These are phyloP conservation scores for Emmelina monodactyla DNA, from an alignment of 2,888 invertebrate genomes.

Conservation along the genomic window DNA sequence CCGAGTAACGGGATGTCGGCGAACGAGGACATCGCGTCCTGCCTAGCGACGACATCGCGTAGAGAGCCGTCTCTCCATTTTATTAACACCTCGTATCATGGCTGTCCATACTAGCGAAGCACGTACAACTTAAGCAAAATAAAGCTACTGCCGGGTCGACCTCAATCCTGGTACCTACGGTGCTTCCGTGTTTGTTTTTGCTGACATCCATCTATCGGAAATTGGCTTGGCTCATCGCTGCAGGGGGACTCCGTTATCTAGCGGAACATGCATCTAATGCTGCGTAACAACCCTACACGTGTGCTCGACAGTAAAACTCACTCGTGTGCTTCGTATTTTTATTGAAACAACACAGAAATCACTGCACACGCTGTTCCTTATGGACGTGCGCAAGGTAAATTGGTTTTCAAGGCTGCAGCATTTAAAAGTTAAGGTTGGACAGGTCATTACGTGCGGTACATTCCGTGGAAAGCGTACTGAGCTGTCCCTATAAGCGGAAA, in stretches of 20 bases:
- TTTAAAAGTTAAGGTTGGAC: constrained; percentile 1
- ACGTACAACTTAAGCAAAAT: not conserved
- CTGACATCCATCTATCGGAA: not conserved
- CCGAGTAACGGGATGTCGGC: no score
- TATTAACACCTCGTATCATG: no score
- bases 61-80: no score
- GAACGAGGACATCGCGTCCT: no score
- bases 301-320: not conserved
- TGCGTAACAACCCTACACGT: not conserved
- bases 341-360: no score
- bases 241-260: not conserved
- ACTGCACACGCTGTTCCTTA: no score
- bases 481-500: not conserved
- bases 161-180: not conserved
- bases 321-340: no score
- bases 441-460: not conserved
- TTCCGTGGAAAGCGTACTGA: not conserved
- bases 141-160: not conserved
- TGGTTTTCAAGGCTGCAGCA: constrained; percentile 1
- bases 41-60: no score
- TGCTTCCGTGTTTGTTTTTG: not conserved
- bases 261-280: not conserved
- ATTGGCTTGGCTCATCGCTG: not conserved
- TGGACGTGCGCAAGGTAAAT: not conserved
- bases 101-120: not conserved